Evolutionary conservation across 2,888 invertebrate species (phyloP).

Genomic region (Drosophila meridionalis): DNA sequence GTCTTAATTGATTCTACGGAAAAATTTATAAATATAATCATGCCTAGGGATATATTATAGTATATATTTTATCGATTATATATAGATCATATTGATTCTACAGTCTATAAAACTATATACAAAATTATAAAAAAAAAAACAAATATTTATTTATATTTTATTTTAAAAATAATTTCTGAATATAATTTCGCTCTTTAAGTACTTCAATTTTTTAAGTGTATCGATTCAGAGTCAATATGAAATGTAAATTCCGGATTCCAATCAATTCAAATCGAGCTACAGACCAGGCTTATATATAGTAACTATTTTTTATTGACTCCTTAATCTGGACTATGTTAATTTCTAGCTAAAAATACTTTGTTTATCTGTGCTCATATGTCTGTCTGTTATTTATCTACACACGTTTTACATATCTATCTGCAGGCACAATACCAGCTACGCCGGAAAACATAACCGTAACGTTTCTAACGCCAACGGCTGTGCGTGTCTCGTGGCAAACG

Average conservation of each 20-base stretch:
- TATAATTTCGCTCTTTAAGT: not conserved
- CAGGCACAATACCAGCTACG: conserved; percentile 92
- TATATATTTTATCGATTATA: too few relatives aligned
- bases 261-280: not conserved
- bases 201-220: not conserved
- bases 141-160: not conserved
- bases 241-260: conserved; percentile 1
- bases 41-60: too few relatives aligned
- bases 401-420: not conserved
- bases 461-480: conserved; percentile 93
- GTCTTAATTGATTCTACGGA: too few relatives aligned
- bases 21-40: too few relatives aligned
- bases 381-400: not conserved
- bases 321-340: not conserved
- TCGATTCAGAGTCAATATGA: not conserved
- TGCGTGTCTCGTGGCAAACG: conserved; percentile 94
- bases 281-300: not conserved
- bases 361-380: not conserved
- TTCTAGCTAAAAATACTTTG: not conserved
- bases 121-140: too few relatives aligned
- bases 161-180: not conserved
- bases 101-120: too few relatives aligned
- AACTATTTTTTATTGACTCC: not conserved
- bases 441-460: conserved; percentile 96
- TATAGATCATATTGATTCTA: too few relatives aligned